Conservation (phyloP, 2,888 invertebrate species). For the Eilema sororculum region DNA sequence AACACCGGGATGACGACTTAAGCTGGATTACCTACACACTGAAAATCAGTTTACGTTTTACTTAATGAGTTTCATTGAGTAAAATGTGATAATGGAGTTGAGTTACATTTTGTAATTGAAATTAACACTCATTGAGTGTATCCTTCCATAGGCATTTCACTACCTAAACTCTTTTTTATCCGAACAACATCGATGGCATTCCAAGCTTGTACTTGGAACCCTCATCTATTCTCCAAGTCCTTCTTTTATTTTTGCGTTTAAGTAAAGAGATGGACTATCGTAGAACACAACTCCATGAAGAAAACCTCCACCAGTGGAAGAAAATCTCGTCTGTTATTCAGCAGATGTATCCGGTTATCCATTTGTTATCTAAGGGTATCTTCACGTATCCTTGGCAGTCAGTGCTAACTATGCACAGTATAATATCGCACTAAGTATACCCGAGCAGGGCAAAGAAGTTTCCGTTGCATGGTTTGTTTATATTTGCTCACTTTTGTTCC, state of each 20-base stretch:
- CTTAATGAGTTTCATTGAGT: neutral
- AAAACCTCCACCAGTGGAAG: no score
- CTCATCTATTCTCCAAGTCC: neutral
- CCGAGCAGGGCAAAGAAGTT: neutral
- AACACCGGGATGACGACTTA: neutral
- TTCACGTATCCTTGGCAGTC: no score
- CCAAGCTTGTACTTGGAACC: no score
- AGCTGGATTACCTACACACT: neutral
- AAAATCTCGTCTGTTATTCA: no score
- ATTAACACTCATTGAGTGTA: neutral
- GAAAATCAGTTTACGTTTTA: neutral
- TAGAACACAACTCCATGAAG: no score
- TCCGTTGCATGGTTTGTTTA: constrained; percentile 3
- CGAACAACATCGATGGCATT: no score
- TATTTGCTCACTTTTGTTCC: neutral
- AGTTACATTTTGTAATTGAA: neutral
- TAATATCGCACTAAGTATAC: neutral
- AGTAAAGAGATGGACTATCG: no score
- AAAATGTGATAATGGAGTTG: neutral
- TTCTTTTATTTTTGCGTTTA: neutral
- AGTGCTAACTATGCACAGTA: neutral
- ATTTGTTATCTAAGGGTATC: no score
- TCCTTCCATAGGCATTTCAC: neutral
- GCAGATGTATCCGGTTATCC: no score
- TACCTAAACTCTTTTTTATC: neutral